phyloP scores from a whole-genome alignment of 2,113 vertebrate genomes.

The Apeltes quadracus region DNA sequence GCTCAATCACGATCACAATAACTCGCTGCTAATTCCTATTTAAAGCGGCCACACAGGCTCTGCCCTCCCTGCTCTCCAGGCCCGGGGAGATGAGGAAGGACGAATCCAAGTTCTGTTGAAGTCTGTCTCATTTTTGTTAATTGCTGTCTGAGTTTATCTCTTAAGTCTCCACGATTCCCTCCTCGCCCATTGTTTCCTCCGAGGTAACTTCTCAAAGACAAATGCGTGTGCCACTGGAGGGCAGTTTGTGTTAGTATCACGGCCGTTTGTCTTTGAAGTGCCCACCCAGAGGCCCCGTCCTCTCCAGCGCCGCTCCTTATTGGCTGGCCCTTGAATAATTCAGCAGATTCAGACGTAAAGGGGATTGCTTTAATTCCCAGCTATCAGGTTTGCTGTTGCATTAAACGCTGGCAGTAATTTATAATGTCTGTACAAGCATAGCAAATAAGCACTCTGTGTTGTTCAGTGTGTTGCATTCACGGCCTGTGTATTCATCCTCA shows the following conservation, averaged over 20 bases:
- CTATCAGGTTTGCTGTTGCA: slow-evolving; percentile 60
- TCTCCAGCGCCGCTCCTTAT: slow-evolving; percentile 38
- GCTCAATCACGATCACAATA: slow-evolving; percentile 76
- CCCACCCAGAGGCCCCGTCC: slow-evolving; percentile 59
- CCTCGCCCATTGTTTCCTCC: slow-evolving; percentile 14
- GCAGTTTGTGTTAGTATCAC: slow-evolving; percentile 32
- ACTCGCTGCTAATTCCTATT: slow-evolving; percentile 78
- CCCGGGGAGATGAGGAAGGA: slow-evolving; percentile 26
- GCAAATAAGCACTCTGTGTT: slow-evolving; percentile 32
- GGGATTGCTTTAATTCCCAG: slow-evolving; percentile 70
- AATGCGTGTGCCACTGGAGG: slow-evolving; percentile 47
- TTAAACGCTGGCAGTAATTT: slow-evolving; percentile 61
- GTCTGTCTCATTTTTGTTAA: slow-evolving; percentile 33
- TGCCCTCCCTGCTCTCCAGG: slow-evolving; percentile 52
- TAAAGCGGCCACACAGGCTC: slow-evolving; percentile 65
- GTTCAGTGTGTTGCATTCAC: slow-evolving; percentile 29
- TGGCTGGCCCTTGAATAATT: slow-evolving; percentile 69
- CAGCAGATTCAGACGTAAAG: slow-evolving; percentile 63
- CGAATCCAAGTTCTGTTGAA: slow-evolving; percentile 18
- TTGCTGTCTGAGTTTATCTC: slow-evolving; percentile 34
- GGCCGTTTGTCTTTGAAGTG: slow-evolving; percentile 60
- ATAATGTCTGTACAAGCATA: slow-evolving; percentile 38
- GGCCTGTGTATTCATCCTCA: slow-evolving; percentile 2
- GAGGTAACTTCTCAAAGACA: slow-evolving; percentile 39
- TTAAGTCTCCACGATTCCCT: slow-evolving; percentile 28